Percentiles rank a stretch among this genome's conserved stretches.
These are phyloP conservation scores for Sinohyriopsis cumingii DNA, from an alignment of 2,888 invertebrate species.

Conservation along the genomic window DNA sequence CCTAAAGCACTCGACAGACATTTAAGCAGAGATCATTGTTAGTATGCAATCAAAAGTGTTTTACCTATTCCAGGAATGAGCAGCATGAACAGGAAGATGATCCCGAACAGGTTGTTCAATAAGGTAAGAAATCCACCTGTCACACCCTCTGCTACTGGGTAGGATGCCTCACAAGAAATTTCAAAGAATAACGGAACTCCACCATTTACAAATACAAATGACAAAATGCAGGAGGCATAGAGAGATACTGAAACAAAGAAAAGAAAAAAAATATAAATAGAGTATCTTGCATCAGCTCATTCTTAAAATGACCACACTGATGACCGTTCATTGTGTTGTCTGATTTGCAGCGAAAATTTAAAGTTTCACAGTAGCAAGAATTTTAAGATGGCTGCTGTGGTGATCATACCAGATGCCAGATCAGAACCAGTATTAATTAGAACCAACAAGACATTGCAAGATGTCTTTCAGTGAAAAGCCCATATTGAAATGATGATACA, in stretches of 20 bases:
- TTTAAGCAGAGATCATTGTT: not conserved
- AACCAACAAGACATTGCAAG: no score
- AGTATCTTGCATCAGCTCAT: not conserved
- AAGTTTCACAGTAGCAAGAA: no score
- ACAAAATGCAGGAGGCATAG: constrained; percentile 49
- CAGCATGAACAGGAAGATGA: constrained; percentile 56
- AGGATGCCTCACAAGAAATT: constrained; percentile 59
- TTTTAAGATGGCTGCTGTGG: no score
- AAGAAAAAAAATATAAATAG: not conserved
- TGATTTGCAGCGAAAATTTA: no score
- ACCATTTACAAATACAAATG: constrained; percentile 49
- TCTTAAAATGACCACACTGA: no score
- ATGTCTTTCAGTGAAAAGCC: no score
- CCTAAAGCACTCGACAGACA: not conserved
- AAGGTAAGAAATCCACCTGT: constrained; percentile 59
- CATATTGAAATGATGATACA: no score
- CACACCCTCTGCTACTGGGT: constrained; percentile 61
- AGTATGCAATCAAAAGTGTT: not conserved
- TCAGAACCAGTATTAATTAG: no score
- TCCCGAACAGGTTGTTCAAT: constrained; percentile 55
- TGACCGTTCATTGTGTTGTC: no score
- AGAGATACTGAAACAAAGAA: constrained; percentile 44
- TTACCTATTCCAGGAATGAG: constrained; percentile 54
- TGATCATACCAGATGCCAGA: no score
- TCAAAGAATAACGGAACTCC: constrained; percentile 60